Percentiles rank a stretch among this genome's conserved stretches.
Evolutionary conservation across 2,113 vertebrate genomes (phyloP).

Genomic region (Ageneiosus marmoratus): DNA sequence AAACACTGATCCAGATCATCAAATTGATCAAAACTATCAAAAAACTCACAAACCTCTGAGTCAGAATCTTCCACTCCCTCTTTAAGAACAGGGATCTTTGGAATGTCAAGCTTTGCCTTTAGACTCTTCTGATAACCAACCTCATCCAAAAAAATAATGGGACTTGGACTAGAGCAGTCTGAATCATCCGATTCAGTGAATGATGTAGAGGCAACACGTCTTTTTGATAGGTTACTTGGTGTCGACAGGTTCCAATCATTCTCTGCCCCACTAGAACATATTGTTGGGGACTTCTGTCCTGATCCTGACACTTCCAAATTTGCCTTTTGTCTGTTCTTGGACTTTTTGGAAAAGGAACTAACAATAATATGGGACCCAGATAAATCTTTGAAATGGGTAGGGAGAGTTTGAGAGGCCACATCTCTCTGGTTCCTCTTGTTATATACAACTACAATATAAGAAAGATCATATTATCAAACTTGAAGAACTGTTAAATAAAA

Average conservation of each 20-base stretch:
- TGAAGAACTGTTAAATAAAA: neutral
- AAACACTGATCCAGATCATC: slow-evolving; percentile 86
- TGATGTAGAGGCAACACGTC: slow-evolving; percentile 68
- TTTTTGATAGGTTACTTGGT: slow-evolving; percentile 73
- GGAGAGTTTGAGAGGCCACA: slow-evolving; percentile 83
- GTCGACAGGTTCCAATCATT: slow-evolving; percentile 83
- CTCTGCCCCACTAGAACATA: slow-evolving; percentile 76
- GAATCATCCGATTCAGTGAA: slow-evolving; percentile 92
- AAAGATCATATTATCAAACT: neutral
- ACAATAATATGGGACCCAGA: slow-evolving; percentile 74
- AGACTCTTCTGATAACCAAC: slow-evolving; percentile 96
- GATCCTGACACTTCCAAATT: slow-evolving; percentile 72
- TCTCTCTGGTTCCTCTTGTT: slow-evolving; percentile 77
- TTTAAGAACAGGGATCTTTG: slow-evolving; percentile 89
- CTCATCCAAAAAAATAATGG: slow-evolving; percentile 96
- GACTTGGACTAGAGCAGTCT: slow-evolving; percentile 94
- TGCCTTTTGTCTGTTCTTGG: slow-evolving; percentile 68
- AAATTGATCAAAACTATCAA: slow-evolving; percentile 97
- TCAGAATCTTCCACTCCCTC: slow-evolving; percentile 95
- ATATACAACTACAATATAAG: slow-evolving; percentile 63
- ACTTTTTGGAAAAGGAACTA: slow-evolving; percentile 72
- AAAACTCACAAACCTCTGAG: slow-evolving; percentile 98
- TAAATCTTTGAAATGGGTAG: slow-evolving; percentile 75
- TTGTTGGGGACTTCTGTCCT: slow-evolving; percentile 77
- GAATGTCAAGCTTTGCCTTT: slow-evolving; percentile 90